Evolutionary conservation across 2,888 invertebrate species (phyloP).

Genomic region (Drosophila macrothrix): DNA sequence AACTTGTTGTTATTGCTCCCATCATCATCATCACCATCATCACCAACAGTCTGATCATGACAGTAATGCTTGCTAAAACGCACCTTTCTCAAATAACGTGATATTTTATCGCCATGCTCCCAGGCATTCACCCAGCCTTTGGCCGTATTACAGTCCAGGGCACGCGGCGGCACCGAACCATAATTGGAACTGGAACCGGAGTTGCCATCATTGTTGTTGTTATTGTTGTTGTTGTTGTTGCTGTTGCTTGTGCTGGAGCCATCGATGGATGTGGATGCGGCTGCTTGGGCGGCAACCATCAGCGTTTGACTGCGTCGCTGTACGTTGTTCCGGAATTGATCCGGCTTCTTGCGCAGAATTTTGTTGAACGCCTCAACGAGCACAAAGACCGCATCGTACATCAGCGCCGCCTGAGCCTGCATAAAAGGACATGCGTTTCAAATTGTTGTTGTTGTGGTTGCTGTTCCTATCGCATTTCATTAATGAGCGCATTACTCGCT

Average conservation of each 20-base stretch:
- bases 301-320: constrained; percentile 89
- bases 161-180: constrained; percentile 77
- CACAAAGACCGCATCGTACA: constrained; percentile 97
- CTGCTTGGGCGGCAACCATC: constrained; percentile 73
- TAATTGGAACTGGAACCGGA: constrained; percentile 36
- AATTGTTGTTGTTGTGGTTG: background rate
- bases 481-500: constrained; percentile 78
- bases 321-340: constrained; percentile 91
- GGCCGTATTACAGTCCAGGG: constrained; percentile 94
- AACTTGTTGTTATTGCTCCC: constrained; percentile 1
- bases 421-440: constrained; percentile 33
- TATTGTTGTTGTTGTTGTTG: constrained; percentile 1
- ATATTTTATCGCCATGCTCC: constrained; percentile 96
- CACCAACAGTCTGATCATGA: constrained; percentile 50
- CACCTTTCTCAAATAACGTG: constrained; percentile 90
- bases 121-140: constrained; percentile 94
- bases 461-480: constrained; percentile 16
- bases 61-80: constrained; percentile 62
- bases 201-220: constrained; percentile 22
- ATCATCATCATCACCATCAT: constrained; percentile 21
- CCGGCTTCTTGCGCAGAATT: constrained; percentile 93
- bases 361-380: constrained; percentile 95
- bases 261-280: constrained; percentile 79
- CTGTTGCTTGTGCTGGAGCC: constrained; percentile 62
- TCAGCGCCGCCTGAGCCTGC: constrained; percentile 96